Evolutionary conservation across 2,888 invertebrate species (phyloP).

Genomic region (Drosophila mayaguana): DNA sequence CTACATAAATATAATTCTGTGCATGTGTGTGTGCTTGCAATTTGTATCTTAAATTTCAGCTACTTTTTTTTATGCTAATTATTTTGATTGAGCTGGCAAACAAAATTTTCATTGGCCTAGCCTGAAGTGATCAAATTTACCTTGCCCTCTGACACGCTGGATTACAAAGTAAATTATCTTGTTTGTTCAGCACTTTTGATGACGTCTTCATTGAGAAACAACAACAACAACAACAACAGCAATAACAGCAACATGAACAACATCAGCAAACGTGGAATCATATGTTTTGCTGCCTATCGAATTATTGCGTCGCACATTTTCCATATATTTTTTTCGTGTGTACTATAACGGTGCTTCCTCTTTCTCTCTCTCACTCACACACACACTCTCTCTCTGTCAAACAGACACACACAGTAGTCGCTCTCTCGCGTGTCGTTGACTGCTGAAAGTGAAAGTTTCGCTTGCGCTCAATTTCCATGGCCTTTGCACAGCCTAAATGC

Average conservation of each 20-base stretch:
- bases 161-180: constrained; percentile 46
- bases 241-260: constrained; percentile 24
- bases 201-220: constrained; percentile 34
- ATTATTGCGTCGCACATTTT: constrained; percentile 71
- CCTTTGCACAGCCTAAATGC: constrained; percentile 68
- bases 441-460: constrained; percentile 80
- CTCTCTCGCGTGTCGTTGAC: constrained; percentile 66
- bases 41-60: neutral
- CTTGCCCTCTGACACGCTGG: constrained; percentile 18
- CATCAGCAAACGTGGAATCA: constrained; percentile 53
- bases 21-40: neutral
- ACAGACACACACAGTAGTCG: neutral
- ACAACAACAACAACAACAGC: constrained; percentile 27
- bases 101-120: neutral
- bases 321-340: constrained; percentile 52
- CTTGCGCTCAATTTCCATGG: constrained; percentile 62
- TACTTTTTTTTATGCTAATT: neutral
- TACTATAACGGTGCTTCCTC: constrained; percentile 34
- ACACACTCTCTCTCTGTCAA: constrained; percentile 9
- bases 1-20: neutral
- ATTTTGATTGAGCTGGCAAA: constrained; percentile 36
- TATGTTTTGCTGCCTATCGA: constrained; percentile 66
- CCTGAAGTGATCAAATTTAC: constrained; percentile 54
- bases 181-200: constrained; percentile 49
- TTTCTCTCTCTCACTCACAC: constrained; percentile 4